Base-by-base conservation (phyloP, 2,113 vertebrate species). In the Corvus cornix region DNA sequence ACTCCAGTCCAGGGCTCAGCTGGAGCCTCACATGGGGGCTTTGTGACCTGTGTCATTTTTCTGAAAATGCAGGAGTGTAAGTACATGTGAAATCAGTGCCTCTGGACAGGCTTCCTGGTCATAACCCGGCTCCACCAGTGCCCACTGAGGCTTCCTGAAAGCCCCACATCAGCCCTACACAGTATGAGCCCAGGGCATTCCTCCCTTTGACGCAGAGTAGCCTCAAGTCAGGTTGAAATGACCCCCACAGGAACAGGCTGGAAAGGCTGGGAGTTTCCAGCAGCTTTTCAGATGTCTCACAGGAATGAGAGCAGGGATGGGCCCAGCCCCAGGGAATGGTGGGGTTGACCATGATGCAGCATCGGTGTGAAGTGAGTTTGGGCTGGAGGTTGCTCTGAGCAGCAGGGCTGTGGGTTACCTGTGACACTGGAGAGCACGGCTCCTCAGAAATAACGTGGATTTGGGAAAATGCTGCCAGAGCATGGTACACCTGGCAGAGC, bases 331-430 rank as follows among this genome's bases (percentile, higher is more conserved):
- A 13, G 31, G 26, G 22, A 31, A 26, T 2, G 20, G 72, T 0
- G 4, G 58, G 7, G 46, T 31, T 53, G 52, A 37, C 9, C 16
- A 3, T 0, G 46, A 27, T 6, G 44, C 60, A 48, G 66, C 0
- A 0, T 5, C 0, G 2, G 9, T 3, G 22, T 11, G 7, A 43
- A 35, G n/a, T 1, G 13, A 37, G 30, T 12, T 7, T 15, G 62
- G 44, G 76, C 78, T 31, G n/a, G 39, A 24, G 31, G 56, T 58
- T 49, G 72, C n/a, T 52, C 30, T 6, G 6, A 62, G 46, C 69
- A 60, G 69, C 5, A 11, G 30, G 28, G 59, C 55, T n/a, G 39
- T 8, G 51, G 33, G 19, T 11, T 4, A 41, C 44, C 66, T 44
- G 62, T n/a, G 62, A 7, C 62, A 35, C 15, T 1, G 7, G 26